Evolutionary conservation across 2,797 vertebrate species (phyloP).

Genomic region (Otolemur crassicaudatus): DNA sequence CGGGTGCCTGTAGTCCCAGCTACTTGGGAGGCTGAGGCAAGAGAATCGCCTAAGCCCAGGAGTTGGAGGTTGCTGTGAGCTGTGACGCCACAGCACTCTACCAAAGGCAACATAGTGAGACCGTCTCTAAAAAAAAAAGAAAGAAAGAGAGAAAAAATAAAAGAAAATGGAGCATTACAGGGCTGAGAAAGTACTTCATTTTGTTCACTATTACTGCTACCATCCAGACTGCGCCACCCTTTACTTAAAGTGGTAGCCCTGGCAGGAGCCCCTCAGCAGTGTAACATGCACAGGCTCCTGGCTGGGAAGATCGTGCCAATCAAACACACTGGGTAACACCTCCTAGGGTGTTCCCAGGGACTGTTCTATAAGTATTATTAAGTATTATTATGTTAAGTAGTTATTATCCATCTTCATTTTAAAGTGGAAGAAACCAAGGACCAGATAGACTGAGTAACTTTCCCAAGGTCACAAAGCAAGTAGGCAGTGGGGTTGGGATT

Average conservation of each 20-base stretch:
- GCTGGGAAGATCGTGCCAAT: neutral
- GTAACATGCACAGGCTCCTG: neutral
- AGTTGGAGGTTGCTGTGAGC: too few relatives aligned
- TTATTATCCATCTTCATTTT: neutral
- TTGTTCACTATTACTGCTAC: neutral
- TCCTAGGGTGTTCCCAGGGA: neutral
- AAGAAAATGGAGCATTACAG: neutral
- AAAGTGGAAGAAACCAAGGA: neutral
- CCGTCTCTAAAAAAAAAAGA: too few relatives aligned
- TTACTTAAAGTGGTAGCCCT: neutral
- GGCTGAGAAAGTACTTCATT: neutral
- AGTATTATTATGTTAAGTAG: neutral
- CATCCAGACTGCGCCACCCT: neutral
- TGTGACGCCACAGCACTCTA: too few relatives aligned
- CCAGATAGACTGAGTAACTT: neutral
- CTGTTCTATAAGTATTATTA: neutral
- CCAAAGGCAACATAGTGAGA: too few relatives aligned
- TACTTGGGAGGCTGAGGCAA: too few relatives aligned
- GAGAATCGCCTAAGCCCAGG: too few relatives aligned
- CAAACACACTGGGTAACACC: neutral
- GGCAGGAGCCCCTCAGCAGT: neutral
- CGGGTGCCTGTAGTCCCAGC: too few relatives aligned
- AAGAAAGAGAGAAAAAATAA: too few relatives aligned
- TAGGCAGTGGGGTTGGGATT: neutral
- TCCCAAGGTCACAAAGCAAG: neutral